Conservation (phyloP, 2,797 vertebrate species). For the Diglossa cyanea region DNA sequence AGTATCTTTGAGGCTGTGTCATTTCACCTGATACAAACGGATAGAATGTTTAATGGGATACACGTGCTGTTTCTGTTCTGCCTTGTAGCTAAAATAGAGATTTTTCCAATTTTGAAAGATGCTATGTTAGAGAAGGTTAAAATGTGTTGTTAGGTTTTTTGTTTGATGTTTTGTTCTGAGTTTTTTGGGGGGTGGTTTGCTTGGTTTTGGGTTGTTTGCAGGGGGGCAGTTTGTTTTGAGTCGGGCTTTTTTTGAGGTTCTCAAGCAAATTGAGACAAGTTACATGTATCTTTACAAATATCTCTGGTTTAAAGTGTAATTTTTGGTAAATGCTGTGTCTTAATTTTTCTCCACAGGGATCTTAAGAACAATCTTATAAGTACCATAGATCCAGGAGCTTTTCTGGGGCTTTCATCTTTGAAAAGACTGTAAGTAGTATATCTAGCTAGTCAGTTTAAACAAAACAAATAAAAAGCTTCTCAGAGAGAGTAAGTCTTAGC, state of each 20-base stretch:
- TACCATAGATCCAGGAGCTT: constrained; percentile 91
- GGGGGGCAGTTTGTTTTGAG: not conserved
- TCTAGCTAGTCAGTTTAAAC: not conserved
- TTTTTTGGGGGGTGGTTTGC: accelerated
- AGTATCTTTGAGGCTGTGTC: not conserved
- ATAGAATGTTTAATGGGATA: not conserved
- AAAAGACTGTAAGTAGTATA: constrained; percentile 91
- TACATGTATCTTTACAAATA: not conserved
- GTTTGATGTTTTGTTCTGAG: not conserved
- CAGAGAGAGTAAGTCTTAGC: not conserved
- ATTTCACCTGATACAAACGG: not conserved
- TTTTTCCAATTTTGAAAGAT: not conserved
- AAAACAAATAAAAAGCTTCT: not conserved
- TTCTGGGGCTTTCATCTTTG: constrained; percentile 88
- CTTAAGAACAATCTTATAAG: constrained; percentile 94
- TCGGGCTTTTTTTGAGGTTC: not conserved
- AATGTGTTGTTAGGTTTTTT: not conserved
- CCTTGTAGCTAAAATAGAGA: not conserved
- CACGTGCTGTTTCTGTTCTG: not conserved
- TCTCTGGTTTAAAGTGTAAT: not conserved
- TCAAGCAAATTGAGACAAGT: not conserved
- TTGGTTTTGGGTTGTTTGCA: not conserved
- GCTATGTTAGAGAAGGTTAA: not conserved
- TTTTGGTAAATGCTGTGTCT: not conserved
- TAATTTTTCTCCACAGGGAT: constrained; percentile 80